A percentile compares a stretch with the other conserved stretches of the same genome.
Conservation (phyloP, 2,113 vertebrate species). For the Rutilus rutilus region DNA sequence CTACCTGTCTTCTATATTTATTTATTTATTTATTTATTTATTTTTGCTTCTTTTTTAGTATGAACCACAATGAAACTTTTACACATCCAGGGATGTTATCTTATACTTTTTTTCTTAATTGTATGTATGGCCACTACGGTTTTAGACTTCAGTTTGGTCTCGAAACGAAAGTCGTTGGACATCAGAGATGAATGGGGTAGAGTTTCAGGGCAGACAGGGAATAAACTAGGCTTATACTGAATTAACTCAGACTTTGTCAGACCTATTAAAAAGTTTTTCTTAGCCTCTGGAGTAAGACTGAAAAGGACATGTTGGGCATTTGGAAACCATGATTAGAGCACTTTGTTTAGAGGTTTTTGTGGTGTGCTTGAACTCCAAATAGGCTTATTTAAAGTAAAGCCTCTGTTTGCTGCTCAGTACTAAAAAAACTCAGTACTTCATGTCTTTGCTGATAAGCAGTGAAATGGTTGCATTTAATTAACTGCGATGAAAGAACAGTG, state of each 20-base stretch:
- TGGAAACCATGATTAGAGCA: not conserved
- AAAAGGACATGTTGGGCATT: slow-evolving; percentile 9
- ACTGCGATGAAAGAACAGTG: not conserved
- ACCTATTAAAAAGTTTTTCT: slow-evolving; percentile 47
- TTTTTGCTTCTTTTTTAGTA: not conserved
- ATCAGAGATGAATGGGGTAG: slow-evolving; percentile 43
- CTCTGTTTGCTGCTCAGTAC: not conserved
- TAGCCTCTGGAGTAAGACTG: slow-evolving; percentile 15
- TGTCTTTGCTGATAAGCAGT: slow-evolving; percentile 11
- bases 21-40: too few species aligned
- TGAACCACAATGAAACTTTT: not conserved
- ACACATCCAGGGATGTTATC: not conserved
- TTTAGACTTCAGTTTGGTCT: not conserved
- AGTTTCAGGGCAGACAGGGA: slow-evolving; percentile 39
- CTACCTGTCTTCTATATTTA: not conserved
- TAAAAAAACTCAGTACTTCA: not conserved
- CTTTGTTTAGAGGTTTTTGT: not conserved
- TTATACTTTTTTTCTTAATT: not conserved
- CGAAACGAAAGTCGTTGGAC: not conserved
- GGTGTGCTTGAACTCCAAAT: not conserved
- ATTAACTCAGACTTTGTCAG: not conserved
- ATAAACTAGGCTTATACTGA: slow-evolving; percentile 6
- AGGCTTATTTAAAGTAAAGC: not conserved
- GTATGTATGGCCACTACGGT: not conserved
- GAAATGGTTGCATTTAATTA: slow-evolving; percentile 19